Percentiles rank a stretch among this genome's conserved stretches.
phyloP scores from a whole-genome alignment of 2,113 vertebrate genomes.

The Aviceda subcristata region DNA sequence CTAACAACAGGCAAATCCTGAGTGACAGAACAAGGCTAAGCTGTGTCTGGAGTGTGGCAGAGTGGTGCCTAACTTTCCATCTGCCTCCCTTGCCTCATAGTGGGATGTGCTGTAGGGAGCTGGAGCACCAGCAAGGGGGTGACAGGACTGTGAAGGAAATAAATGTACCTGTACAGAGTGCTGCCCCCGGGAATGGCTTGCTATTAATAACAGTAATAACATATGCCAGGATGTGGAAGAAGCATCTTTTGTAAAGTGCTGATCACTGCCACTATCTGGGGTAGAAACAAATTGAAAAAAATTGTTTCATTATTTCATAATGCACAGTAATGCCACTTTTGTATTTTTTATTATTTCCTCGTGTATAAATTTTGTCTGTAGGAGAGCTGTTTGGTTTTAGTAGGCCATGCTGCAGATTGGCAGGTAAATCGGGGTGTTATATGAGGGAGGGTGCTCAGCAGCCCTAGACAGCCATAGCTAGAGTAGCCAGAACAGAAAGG shows the following conservation, averaged over 20 bases:
- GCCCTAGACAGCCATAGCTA: neutral
- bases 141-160: conserved; percentile 34
- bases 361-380: neutral
- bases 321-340: neutral
- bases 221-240: conserved; percentile 31
- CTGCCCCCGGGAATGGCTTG: neutral
- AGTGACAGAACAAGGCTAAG: neutral
- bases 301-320: neutral
- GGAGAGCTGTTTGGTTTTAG: neutral
- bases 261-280: neutral
- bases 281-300: neutral
- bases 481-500: neutral
- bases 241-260: conserved; percentile 5
- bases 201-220: conserved; percentile 66
- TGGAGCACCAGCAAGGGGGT: neutral
- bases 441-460: neutral
- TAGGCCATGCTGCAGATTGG: neutral
- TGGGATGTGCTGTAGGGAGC: neutral
- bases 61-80: neutral
- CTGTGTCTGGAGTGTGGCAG: neutral
- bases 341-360: neutral
- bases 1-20: neutral
- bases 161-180: conserved; percentile 31
- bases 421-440: neutral
- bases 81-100: neutral